These are phyloP conservation scores for Neogobius melanostomus DNA, from an alignment of 2,113 vertebrate species.

Conservation along the genomic window DNA sequence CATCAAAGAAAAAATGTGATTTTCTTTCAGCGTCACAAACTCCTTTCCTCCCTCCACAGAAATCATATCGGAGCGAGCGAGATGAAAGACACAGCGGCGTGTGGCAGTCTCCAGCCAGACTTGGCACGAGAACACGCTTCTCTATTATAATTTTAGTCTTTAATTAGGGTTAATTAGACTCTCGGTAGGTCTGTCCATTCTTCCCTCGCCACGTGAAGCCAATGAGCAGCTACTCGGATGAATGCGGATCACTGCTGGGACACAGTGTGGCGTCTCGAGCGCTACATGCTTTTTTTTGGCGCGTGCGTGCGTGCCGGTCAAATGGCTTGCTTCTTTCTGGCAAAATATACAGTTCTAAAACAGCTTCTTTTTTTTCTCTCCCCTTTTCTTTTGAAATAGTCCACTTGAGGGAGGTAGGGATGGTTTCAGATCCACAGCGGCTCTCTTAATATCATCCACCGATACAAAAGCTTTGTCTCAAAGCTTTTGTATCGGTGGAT, in stretches of 20 bases:
- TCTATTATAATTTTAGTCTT: constrained; percentile 39
- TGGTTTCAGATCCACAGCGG: constrained; percentile 28
- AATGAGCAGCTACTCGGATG: constrained; percentile 30
- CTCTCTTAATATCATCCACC: constrained; percentile 18
- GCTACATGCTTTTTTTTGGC: constrained; percentile 6
- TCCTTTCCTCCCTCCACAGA: not conserved
- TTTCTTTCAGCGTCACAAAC: not conserved
- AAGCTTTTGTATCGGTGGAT: constrained; percentile 1
- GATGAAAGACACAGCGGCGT: constrained; percentile 6
- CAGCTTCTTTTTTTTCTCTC: constrained; percentile 32
- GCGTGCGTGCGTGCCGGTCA: not conserved
- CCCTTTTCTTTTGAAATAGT: constrained; percentile 27
- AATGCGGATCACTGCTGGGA: constrained; percentile 36
- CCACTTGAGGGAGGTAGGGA: constrained; percentile 29
- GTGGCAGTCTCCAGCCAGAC: constrained; percentile 20
- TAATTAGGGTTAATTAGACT: constrained; percentile 67
- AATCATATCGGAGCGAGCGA: not conserved
- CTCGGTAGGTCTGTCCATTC: constrained; percentile 48
- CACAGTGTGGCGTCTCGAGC: not conserved
- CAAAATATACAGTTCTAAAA: not conserved
- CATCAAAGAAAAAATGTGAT: not conserved
- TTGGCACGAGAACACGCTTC: constrained; percentile 26
- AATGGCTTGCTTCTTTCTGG: not conserved
- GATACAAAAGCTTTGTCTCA: constrained; percentile 28
- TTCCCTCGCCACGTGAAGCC: constrained; percentile 42